A percentile compares a stretch with the other conserved stretches of the same genome.
These are phyloP conservation scores for Hydrotaea cyrtoneurina DNA, from an alignment of 2,888 invertebrate genomes.

Conservation along the genomic window DNA sequence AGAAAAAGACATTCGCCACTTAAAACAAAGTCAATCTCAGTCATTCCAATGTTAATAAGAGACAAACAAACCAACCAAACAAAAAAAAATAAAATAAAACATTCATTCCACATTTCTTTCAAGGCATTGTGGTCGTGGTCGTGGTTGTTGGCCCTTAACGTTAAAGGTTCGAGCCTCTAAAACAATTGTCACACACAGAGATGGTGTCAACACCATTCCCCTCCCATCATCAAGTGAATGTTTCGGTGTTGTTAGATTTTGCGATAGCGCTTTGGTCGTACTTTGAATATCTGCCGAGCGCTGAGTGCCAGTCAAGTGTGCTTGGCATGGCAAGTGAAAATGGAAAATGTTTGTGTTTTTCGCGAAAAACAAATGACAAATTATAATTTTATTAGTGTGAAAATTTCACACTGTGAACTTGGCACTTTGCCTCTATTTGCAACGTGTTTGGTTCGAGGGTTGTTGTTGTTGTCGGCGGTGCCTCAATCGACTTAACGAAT, in stretches of 20 bases:
- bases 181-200: slow-evolving; percentile 6
- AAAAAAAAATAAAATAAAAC: too few relatives aligned
- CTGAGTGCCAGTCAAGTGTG: too few relatives aligned
- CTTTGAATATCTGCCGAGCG: not conserved
- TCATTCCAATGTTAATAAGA: not conserved
- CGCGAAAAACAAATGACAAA: slow-evolving; percentile 19
- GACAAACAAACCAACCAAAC: too few relatives aligned
- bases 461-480: too few relatives aligned
- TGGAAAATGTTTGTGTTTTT: not conserved
- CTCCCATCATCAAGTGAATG: not conserved
- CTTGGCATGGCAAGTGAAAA: not conserved
- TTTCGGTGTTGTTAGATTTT: too few relatives aligned
- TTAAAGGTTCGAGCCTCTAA: not conserved
- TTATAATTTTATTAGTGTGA: slow-evolving; percentile 30
- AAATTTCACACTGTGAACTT: slow-evolving; percentile 32
- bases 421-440: not conserved
- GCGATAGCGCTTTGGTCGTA: not conserved
- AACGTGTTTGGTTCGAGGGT: too few relatives aligned
- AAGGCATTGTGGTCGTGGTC: not conserved
- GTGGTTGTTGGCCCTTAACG: not conserved
- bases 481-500: not conserved
- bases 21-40: not conserved
- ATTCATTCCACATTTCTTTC: not conserved
- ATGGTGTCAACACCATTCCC: not conserved
- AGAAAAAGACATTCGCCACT: not conserved